Percentiles rank a stretch among this genome's conserved stretches.
phyloP scores from a whole-genome alignment of 2,888 invertebrate species.

The Listrodromus nycthemerus region DNA sequence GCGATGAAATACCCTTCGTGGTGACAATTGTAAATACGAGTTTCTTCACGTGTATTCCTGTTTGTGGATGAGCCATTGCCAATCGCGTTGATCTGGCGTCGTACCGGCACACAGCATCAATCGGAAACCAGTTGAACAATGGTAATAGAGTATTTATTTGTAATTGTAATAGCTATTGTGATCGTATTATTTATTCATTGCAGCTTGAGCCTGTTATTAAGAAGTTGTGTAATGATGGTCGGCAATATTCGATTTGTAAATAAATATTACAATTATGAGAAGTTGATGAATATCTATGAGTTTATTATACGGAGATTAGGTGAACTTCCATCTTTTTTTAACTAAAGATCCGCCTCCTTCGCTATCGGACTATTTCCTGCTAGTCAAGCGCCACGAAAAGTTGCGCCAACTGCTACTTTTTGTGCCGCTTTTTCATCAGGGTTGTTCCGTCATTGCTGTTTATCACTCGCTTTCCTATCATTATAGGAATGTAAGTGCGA shows the following conservation, averaged over 20 bases:
- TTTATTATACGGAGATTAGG: background rate
- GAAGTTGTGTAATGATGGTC: slow-evolving; percentile 69
- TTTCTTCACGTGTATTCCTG: slow-evolving; percentile 32
- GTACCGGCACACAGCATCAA: slow-evolving; percentile 15
- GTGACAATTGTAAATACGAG: slow-evolving; percentile 14
- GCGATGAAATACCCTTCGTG: slow-evolving; percentile 4
- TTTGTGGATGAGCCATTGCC: slow-evolving; percentile 31
- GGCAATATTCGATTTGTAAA: slow-evolving; percentile 78
- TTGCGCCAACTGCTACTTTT: too few species aligned
- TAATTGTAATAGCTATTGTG: slow-evolving; percentile 74
- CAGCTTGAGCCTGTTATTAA: slow-evolving; percentile 72
- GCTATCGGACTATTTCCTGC: background rate
- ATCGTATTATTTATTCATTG: slow-evolving; percentile 81
- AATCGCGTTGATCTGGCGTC: slow-evolving; percentile 1
- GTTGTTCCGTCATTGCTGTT: background rate
- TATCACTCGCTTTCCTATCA: background rate
- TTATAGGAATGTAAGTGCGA: background rate
- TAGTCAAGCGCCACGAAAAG: too few species aligned
- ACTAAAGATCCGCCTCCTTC: background rate
- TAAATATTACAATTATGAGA: slow-evolving; percentile 76
- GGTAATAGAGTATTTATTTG: slow-evolving; percentile 77
- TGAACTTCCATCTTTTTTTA: background rate
- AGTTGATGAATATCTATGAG: background rate
- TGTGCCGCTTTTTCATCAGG: too few species aligned
- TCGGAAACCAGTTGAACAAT: slow-evolving; percentile 63